A percentile compares a stretch with the other conserved stretches of the same genome.
Evolutionary conservation across 2,113 vertebrate species (phyloP).

Genomic region (Zeus faber): DNA sequence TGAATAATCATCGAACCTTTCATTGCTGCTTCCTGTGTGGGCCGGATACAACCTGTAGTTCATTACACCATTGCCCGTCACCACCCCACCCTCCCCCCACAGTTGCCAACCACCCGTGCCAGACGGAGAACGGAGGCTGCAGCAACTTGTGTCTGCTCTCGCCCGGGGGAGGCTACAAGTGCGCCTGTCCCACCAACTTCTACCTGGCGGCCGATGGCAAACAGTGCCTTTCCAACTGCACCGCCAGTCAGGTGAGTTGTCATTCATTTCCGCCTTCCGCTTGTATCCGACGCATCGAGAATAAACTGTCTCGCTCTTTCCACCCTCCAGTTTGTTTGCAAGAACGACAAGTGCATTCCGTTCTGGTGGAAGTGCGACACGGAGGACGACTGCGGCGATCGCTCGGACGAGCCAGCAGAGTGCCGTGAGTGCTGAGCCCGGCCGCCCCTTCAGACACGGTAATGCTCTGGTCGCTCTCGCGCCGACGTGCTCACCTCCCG

Average conservation of each 20-base stretch:
- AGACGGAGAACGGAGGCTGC: conserved; percentile 88
- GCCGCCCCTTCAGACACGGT: background rate
- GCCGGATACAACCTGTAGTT: too few relatives aligned
- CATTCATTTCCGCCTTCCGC: background rate
- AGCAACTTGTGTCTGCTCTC: conserved; percentile 96
- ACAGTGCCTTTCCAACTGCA: conserved; percentile 97
- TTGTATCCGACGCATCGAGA: too few relatives aligned
- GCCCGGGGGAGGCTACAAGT: conserved; percentile 86
- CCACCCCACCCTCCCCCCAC: too few relatives aligned
- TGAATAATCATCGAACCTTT: too few relatives aligned
- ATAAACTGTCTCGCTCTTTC: too few relatives aligned
- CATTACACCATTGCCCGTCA: too few relatives aligned
- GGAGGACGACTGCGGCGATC: conserved; percentile 95
- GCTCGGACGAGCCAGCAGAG: conserved; percentile 89
- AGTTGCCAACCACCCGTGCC: conserved; percentile 93
- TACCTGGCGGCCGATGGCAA: conserved; percentile 88
- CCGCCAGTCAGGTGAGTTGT: conserved; percentile 89
- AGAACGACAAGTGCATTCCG: conserved; percentile 99
- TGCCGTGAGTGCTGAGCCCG: conserved; percentile 83
- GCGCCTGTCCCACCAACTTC: conserved; percentile 96
- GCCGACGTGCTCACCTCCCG: background rate
- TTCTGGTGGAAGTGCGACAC: conserved; percentile 99
- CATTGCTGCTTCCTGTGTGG: too few relatives aligned
- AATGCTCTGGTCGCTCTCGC: too few relatives aligned
- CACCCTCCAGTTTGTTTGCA: conserved; percentile 97